A percentile compares a stretch with the other conserved stretches of the same genome.
phyloP scores from a whole-genome alignment of 2,113 vertebrate genomes.

The Hyperopisus bebe region DNA sequence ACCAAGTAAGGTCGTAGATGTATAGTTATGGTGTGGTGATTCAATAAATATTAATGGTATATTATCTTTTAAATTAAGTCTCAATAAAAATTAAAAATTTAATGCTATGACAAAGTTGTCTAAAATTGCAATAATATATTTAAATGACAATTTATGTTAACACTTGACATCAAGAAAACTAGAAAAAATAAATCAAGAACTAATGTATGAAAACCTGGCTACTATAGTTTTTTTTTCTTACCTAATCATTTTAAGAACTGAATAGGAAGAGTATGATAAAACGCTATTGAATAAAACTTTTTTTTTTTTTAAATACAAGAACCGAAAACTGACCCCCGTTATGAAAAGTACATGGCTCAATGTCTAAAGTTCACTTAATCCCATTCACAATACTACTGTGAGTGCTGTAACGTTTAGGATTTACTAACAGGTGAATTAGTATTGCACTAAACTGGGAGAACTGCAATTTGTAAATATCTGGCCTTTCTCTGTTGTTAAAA shows the following conservation, averaged over 20 bases:
- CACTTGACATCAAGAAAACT: background rate
- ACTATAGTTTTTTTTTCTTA: background rate
- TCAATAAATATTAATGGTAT: background rate
- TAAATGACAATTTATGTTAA: background rate
- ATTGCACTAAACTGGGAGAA: background rate
- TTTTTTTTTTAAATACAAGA: background rate
- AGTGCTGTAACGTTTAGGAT: background rate
- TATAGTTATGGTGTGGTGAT: background rate
- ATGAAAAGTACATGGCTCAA: background rate
- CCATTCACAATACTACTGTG: background rate
- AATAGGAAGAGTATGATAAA: background rate
- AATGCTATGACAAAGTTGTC: background rate
- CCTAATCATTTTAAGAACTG: background rate
- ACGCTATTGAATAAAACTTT: background rate
- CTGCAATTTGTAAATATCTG: background rate
- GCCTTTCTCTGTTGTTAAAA: background rate
- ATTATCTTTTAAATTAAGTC: background rate
- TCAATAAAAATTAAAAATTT: background rate
- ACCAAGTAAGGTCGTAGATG: background rate
- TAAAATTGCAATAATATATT: background rate
- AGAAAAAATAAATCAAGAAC: background rate
- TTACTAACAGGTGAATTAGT: background rate
- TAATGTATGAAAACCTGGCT: background rate
- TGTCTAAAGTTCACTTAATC: background rate
- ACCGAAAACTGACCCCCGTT: background rate